Base-by-base conservation (phyloP, 1,140 invertebrate genomes). In the Contarinia nasturtii region DNA sequence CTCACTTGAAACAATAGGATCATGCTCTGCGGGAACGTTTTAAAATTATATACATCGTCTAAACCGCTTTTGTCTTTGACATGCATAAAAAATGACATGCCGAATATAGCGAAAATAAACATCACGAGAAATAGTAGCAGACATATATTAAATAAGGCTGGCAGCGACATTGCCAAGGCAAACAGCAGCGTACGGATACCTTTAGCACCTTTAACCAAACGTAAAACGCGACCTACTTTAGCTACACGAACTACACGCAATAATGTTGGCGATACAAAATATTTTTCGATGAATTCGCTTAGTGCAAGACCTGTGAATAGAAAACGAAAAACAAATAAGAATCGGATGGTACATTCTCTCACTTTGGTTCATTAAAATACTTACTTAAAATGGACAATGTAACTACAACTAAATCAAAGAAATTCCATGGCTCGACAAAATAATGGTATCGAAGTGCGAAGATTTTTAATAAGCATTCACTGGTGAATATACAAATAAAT, bases 41-140 rank as follows among this genome's bases (percentile, higher is more conserved):
- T 87, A 68, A 97, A 98, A 68, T 97, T 98, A 72, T 95, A 97
- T 45, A 92, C 88, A 63, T 94, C 89, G 61, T 96, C 92, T 49
- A 97, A 72, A 42, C 91, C 92, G 55, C 82, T 86, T 59, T 86
- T 84, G 59, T 86, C 76, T 65, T 91, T 92, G 47, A 96, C 91
- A 67, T 93, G 83, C 89, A 93, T 95, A 70, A 98, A 98, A 74
- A 97, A 97, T 42, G 90, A 95, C 93, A 98, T 98, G 50, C 94
- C 93, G 66, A 97, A 96, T 59, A 95, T 96, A 55, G 92, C 91
- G 66, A 96, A 98, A 67, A 98, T 97, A 70, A 97, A 98, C 88
- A 98, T 96, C 54, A 97, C 90, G 54, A 98, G 75, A 68, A 96
- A 96, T 53, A 98, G 79, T 55, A 98, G 75, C 57, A 97, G 77